Evolutionary conservation across 2,113 vertebrate species (phyloP).

Genomic region (Notothenia rossii): DNA sequence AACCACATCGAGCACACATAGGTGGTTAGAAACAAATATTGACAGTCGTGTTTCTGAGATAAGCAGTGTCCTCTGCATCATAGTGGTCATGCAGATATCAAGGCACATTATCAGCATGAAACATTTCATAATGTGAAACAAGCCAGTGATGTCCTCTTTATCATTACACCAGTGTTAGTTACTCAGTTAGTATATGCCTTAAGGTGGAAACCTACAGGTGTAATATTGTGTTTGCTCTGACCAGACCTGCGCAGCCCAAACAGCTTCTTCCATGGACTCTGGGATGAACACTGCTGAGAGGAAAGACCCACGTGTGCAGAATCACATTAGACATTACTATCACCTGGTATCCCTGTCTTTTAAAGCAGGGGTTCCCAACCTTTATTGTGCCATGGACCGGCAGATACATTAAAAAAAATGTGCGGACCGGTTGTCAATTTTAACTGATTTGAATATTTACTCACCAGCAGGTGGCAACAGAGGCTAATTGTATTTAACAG

Average conservation of each 20-base stretch:
- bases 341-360: too few relatives aligned
- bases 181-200: conserved; percentile 31
- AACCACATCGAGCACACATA: not conserved
- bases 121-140: conserved; percentile 10
- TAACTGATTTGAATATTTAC: too few relatives aligned
- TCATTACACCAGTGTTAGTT: conserved; percentile 55
- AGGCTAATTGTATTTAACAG: too few relatives aligned
- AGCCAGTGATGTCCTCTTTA: not conserved
- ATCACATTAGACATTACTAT: conserved; percentile 16
- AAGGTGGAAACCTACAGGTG: conserved; percentile 82
- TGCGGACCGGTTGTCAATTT: too few relatives aligned
- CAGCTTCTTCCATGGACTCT: conserved; percentile 88
- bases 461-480: too few relatives aligned
- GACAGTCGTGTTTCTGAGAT: conserved; percentile 28
- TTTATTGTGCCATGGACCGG: too few relatives aligned
- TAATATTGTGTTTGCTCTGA: conserved; percentile 82
- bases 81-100: conserved; percentile 32
- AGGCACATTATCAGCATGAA: not conserved
- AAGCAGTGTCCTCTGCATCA: conserved; percentile 14
- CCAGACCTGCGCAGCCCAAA: conserved; percentile 86
- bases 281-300: conserved; percentile 77
- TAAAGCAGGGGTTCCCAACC: too few relatives aligned
- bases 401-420: too few relatives aligned
- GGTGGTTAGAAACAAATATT: conserved; percentile 10
- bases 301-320: conserved; percentile 62